phyloP scores from a whole-genome alignment of 2,113 vertebrate species.

The Camelus bactrianus region DNA sequence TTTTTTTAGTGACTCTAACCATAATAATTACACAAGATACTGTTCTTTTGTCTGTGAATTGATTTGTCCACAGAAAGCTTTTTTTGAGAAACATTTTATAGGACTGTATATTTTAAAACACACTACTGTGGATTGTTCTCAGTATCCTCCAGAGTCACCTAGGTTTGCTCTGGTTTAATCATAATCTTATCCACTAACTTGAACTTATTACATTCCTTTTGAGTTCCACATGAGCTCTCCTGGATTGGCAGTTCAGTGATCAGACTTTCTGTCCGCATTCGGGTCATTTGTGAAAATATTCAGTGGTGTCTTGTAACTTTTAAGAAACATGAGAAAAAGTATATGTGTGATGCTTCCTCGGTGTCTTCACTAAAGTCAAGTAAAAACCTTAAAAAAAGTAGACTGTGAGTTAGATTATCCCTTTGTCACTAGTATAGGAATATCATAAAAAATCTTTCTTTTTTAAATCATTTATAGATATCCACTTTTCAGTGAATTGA shows the following conservation, averaged over 20 bases:
- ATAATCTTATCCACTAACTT: background rate
- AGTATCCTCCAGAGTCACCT: background rate
- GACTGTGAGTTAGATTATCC: background rate
- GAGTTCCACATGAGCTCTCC: background rate
- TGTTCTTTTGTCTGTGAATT: constrained; percentile 6
- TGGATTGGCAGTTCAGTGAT: background rate
- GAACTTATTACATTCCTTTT: background rate
- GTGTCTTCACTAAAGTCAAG: background rate
- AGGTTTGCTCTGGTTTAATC: background rate
- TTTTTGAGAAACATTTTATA: background rate
- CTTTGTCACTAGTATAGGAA: background rate
- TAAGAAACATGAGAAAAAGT: background rate
- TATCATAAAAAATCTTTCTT: background rate
- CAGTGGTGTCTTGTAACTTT: background rate
- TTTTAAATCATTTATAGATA: background rate
- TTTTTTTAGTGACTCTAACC: background rate
- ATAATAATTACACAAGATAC: constrained; percentile 1
- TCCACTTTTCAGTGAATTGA: background rate
- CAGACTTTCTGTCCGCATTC: background rate
- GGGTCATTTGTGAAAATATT: constrained; percentile 16
- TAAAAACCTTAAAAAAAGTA: constrained; percentile 17
- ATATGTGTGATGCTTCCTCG: background rate
- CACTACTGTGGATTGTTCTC: background rate
- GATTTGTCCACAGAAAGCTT: background rate
- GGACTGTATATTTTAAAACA: background rate